Percentiles rank a stretch among this genome's conserved stretches.
Evolutionary conservation across 2,888 invertebrate genomes (phyloP).

Genomic region (Drosophila longiperda): DNA sequence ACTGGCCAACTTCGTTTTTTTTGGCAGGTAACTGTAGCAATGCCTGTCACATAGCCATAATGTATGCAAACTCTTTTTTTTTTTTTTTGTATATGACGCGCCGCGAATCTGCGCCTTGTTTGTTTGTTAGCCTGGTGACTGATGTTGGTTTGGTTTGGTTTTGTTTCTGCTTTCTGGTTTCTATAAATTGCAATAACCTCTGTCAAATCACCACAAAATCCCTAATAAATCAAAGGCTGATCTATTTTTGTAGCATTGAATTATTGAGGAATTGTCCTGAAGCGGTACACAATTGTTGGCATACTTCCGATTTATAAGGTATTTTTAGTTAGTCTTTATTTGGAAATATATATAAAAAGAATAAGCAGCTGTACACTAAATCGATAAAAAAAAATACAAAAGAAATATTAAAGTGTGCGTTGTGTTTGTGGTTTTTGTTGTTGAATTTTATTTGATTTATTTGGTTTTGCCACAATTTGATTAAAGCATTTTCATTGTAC

Average conservation of each 20-base stretch:
- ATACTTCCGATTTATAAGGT: no score
- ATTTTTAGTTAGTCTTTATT: not conserved
- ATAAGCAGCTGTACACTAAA: not conserved
- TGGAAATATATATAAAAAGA: not conserved
- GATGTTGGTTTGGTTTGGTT: conserved; percentile 71
- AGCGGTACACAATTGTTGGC: no score
- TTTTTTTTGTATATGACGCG: conserved; percentile 26
- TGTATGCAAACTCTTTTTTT: conserved; percentile 53
- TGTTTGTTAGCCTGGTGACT: conserved; percentile 68
- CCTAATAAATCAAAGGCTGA: conserved; percentile 57
- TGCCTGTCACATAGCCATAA: conserved; percentile 39
- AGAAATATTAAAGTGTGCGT: not conserved
- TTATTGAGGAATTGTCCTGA: conserved; percentile 2
- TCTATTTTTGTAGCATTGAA: not conserved
- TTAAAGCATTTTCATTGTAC: conserved; percentile 2
- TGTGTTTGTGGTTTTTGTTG: not conserved
- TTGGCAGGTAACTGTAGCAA: conserved; percentile 24
- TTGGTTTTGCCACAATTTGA: not conserved
- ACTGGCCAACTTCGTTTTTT: conserved; percentile 1
- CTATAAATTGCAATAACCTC: conserved; percentile 1
- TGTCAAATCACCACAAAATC: not conserved
- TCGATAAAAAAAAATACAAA: not conserved
- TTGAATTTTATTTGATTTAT: not conserved
- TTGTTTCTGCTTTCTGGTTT: conserved; percentile 20
- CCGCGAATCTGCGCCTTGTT: conserved; percentile 34